phyloP scores from a whole-genome alignment of 2,113 vertebrate species.

The Lepisosteus oculatus region DNA sequence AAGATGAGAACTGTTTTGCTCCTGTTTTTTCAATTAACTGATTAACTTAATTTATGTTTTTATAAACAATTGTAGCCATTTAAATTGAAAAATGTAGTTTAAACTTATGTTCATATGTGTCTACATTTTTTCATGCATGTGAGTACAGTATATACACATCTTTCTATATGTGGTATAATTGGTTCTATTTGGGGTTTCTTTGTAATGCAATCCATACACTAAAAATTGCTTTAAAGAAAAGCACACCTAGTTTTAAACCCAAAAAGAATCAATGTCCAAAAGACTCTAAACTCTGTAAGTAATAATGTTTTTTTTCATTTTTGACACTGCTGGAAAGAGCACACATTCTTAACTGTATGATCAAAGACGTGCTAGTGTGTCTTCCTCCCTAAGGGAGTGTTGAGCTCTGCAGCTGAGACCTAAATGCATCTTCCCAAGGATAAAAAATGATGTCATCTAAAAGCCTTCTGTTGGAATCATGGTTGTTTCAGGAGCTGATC shows the following conservation, averaged over 20 bases:
- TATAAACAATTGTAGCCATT: too few relatives aligned
- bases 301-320: not conserved
- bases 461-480: not conserved
- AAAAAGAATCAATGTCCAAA: not conserved
- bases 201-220: too few relatives aligned
- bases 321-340: not conserved
- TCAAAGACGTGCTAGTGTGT: not conserved
- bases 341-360: not conserved
- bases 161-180: too few relatives aligned
- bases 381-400: not conserved
- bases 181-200: too few relatives aligned
- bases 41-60: too few relatives aligned
- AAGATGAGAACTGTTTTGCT: too few relatives aligned
- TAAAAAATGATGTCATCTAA: conserved; percentile 3
- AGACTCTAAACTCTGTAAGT: not conserved
- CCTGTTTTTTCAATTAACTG: too few relatives aligned
- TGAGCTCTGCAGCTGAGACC: not conserved
- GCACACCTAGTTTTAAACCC: not conserved
- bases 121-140: too few relatives aligned
- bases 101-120: too few relatives aligned
- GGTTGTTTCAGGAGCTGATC: not conserved
- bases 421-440: not conserved
- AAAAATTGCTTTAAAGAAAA: not conserved
- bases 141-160: too few relatives aligned
- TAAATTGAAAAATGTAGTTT: too few relatives aligned